Base-by-base conservation (phyloP, 2,797 vertebrate species). In the Chelmon rostratus region DNA sequence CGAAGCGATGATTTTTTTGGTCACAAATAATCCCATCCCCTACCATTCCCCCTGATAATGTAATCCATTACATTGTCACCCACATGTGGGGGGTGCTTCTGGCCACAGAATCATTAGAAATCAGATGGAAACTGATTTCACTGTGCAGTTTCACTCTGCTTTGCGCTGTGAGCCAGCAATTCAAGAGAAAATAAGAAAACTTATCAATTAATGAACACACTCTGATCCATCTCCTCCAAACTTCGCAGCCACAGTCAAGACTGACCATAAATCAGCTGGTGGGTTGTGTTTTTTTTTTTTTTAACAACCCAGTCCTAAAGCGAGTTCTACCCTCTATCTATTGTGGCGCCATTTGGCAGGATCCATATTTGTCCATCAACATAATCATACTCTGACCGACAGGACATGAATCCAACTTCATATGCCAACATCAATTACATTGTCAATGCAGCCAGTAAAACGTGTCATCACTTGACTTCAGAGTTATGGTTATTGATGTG, bases 391-490 rank as follows among this genome's bases (percentile, higher is more conserved):
- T 56, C 67, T 37, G 21, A 59, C 9, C 33, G 23, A 58, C 65
- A 31, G 5, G 33, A 37, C 28, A 66, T n/a, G 54, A 70, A 57
- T 75, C 42, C 63, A 66, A 28, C 11, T 64, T 47, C 5, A 46
- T 37, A 18, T 13, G 53, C 42, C 28, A 75, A 23, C 40, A 23
- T 79, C 35, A 46, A 58, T 33, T 66, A 8, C 33, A 25, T 53
- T 66, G n/a, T 64, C 4, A 42, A 18, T 23, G 18, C 21, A 68
- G 57, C 54, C 58, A 78, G 68, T 33, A 62, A 68, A 28, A 47
- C 62, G 50, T 54, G 37, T 75, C n/a, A 37, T 78, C n/a, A 31
- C 50, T 77, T 68, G 47, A 50, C 23, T 54, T 46, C 31, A n/a
- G 23, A 78, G 35, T 21, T 73, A 47, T 52, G 37, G 8, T 42